Conservation (phyloP, 2,113 vertebrate species). For the Brachirus orientalis region DNA sequence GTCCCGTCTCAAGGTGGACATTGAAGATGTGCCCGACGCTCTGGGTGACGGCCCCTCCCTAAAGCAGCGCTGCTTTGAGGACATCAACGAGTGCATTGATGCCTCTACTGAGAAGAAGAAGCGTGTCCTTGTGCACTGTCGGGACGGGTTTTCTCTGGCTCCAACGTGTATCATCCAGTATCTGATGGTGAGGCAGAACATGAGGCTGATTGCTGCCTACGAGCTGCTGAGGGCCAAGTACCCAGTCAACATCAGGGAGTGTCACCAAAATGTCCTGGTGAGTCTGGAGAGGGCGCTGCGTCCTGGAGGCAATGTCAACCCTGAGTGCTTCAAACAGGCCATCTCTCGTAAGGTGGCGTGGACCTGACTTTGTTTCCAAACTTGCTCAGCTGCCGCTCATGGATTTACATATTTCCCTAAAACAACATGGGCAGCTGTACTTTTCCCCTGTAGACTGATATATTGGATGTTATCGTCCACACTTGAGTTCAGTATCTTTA, state of each 20-base stretch:
- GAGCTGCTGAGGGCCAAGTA: slow-evolving; percentile 81
- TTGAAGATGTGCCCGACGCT: slow-evolving; percentile 68
- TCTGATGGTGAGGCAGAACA: slow-evolving; percentile 85
- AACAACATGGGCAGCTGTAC: slow-evolving; percentile 37
- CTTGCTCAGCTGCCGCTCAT: background rate
- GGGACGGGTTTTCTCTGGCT: slow-evolving; percentile 82
- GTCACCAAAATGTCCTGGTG: slow-evolving; percentile 84
- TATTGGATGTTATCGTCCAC: slow-evolving; percentile 31
- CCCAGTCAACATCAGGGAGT: slow-evolving; percentile 81
- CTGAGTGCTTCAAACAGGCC: slow-evolving; percentile 81
- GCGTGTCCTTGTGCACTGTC: slow-evolving; percentile 84
- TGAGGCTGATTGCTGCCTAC: slow-evolving; percentile 83
- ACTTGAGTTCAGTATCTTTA: slow-evolving; percentile 36
- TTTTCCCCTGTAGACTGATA: slow-evolving; percentile 8
- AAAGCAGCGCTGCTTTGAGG: slow-evolving; percentile 79
- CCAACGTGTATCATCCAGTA: slow-evolving; percentile 83
- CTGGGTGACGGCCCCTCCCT: slow-evolving; percentile 61
- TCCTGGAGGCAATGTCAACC: slow-evolving; percentile 72
- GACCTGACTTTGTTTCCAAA: slow-evolving; percentile 71
- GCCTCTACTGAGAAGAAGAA: slow-evolving; percentile 81
- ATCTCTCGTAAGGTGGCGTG: slow-evolving; percentile 83
- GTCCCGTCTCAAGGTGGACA: slow-evolving; percentile 83
- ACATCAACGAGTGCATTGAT: slow-evolving; percentile 85
- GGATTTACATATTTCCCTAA: slow-evolving; percentile 19
- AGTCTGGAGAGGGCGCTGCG: slow-evolving; percentile 82